These are phyloP conservation scores for Pithys albifrons DNA, from an alignment of 2,113 vertebrate genomes.

Conservation along the genomic window DNA sequence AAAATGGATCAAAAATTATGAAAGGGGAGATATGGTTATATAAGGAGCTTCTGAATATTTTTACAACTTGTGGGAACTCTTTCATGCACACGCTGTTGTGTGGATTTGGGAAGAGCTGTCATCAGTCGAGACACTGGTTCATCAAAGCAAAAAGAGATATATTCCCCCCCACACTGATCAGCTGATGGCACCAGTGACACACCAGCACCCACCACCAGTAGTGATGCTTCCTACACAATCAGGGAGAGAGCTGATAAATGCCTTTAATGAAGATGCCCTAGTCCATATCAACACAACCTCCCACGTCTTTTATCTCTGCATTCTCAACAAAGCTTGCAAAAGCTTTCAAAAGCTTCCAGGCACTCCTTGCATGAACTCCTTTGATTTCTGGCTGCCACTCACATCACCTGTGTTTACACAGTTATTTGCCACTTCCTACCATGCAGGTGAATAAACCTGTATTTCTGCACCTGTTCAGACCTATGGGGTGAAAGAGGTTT, in stretches of 20 bases:
- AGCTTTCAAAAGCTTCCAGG: background rate
- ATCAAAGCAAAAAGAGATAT: background rate
- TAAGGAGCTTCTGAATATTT: background rate
- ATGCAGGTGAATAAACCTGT: background rate
- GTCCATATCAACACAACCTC: background rate
- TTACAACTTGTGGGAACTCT: background rate
- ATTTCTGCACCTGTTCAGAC: background rate
- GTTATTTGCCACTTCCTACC: background rate
- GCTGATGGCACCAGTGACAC: background rate
- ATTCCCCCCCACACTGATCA: background rate
- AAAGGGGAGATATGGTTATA: background rate
- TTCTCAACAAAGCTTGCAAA: background rate
- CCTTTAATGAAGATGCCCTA: background rate
- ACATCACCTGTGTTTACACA: accelerated
- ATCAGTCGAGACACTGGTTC: background rate
- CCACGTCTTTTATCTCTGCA: background rate
- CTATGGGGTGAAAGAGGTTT: background rate
- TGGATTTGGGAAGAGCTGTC: background rate
- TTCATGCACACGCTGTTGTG: accelerated
- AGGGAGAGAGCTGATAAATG: background rate
- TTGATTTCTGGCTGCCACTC: background rate
- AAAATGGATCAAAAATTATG: conserved; percentile 9
- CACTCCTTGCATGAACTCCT: accelerated
- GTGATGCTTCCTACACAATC: background rate
- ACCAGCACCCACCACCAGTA: background rate